phyloP scores from a whole-genome alignment of 1,140 invertebrate genomes.

The Papilio machaon region DNA sequence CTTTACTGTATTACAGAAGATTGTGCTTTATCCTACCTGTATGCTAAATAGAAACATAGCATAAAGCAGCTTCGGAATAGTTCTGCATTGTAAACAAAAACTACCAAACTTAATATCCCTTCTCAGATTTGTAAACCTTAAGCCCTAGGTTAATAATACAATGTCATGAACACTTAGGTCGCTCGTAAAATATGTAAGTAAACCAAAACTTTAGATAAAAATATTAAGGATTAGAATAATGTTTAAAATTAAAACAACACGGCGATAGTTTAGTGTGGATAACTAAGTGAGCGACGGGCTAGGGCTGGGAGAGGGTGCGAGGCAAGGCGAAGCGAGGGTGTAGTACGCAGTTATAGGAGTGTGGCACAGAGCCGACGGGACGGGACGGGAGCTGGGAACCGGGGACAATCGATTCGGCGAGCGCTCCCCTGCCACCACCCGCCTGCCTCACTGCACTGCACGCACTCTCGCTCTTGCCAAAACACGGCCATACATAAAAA shows the following conservation, averaged over 20 bases:
- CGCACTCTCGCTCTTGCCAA: slow-evolving; percentile 51
- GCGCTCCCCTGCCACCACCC: slow-evolving; percentile 62
- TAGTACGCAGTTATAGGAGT: slow-evolving; percentile 50
- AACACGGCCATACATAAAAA: slow-evolving; percentile 61
- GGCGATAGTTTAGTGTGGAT: background rate
- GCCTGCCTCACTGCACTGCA: slow-evolving; percentile 52
- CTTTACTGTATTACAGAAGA: background rate
- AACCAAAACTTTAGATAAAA: background rate
- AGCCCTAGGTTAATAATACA: background rate
- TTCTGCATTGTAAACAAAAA: background rate
- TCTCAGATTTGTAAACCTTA: background rate
- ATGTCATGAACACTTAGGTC: background rate
- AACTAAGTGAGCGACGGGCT: background rate
- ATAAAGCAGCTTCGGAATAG: background rate
- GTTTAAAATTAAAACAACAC: background rate
- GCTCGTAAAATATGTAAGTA: background rate
- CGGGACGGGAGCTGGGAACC: slow-evolving; percentile 32
- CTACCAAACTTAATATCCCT: background rate
- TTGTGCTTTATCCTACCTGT: background rate
- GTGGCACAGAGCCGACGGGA: slow-evolving; percentile 41
- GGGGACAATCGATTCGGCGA: slow-evolving; percentile 69
- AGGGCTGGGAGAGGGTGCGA: background rate
- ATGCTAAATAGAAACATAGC: background rate
- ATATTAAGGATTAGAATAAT: background rate
- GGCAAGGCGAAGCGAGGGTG: slow-evolving; percentile 43